Evolutionary conservation across 1,140 invertebrate genomes (phyloP).

Genomic region (Drosophila tristis): DNA sequence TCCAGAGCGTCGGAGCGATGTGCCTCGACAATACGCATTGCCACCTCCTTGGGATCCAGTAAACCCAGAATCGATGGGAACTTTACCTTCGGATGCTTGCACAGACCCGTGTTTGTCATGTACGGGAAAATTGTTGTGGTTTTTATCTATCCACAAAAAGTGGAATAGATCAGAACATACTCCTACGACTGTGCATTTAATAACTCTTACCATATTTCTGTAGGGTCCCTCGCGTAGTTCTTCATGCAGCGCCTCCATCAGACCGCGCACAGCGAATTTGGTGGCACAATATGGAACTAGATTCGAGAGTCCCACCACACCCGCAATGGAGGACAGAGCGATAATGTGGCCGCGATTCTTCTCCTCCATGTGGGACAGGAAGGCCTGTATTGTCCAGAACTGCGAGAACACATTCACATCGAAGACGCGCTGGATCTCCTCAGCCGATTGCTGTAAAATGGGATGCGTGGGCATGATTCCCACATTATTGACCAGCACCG

Average conservation of each 20-base stretch:
- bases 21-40: constrained; percentile 87
- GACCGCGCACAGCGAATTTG: constrained; percentile 91
- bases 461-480: constrained; percentile 90
- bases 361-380: constrained; percentile 90
- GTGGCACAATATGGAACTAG: constrained; percentile 92
- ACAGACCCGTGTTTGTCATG: constrained; percentile 93
- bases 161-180: background rate
- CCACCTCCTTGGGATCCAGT: constrained; percentile 88
- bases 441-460: constrained; percentile 86
- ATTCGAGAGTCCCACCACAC: constrained; percentile 89
- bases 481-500: constrained; percentile 91
- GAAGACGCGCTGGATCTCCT: constrained; percentile 88
- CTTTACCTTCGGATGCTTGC: constrained; percentile 90
- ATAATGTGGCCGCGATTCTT: constrained; percentile 92
- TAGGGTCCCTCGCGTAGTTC: constrained; percentile 87
- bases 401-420: constrained; percentile 90
- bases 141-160: constrained; percentile 86
- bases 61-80: constrained; percentile 89
- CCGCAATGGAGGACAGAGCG: constrained; percentile 91
- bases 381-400: constrained; percentile 91
- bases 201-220: constrained; percentile 52
- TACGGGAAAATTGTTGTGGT: constrained; percentile 92
- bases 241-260: constrained; percentile 90
- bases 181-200: background rate
- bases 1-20: constrained; percentile 86